Evolutionary conservation across 2,888 invertebrate genomes (phyloP), one percentile per base, ranked within the genome.

Genomic region (Chalcosyrphus nemorum): DNA sequence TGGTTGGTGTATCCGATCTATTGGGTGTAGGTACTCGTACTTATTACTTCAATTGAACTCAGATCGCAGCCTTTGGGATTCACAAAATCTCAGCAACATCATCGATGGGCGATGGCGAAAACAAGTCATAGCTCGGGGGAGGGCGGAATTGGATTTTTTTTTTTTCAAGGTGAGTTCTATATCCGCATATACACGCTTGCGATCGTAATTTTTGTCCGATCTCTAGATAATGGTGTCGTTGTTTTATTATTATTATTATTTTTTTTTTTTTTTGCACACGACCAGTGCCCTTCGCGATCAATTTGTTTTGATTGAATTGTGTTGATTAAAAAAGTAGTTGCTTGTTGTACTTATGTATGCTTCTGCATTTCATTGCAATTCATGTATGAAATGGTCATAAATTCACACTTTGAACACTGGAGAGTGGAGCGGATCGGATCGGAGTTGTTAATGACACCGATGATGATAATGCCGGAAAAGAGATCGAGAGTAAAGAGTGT

Each of bases 271-370:
- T 56, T 47, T 57, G 50, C 59, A 17, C 61, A 54, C 61, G 54
- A 70, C 17, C 72, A 43, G 54, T 52, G 74, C 74, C 74, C 74
- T 84, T 84, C 74, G 50, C 70, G 38, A 75, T 80, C 65, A 78
- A 84, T 80, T 80, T 75, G 68, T 75, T 84, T 84, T 84, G 70
- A 80, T 80, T 84, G 70, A 84, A 75, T 74, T 84, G 80, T 80
- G 50, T 84, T 84, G 59, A 77, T 63, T 72, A 77, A 77, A 66
- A 75, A 43, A 65, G 75, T 56, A 75, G 47, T 41, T 56, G 35
- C 32, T 45, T 32, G 7, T 13, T 52, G 11, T 27, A 4, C 59
- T 71, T 41, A 29, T 19, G 27, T 29, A 13, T 29, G 43, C 7
- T 57, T 21, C 24, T 72, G 66, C 66, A 66, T 47, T 72, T 45